phyloP scores from a whole-genome alignment of 2,113 vertebrate genomes.

The Pseudonaja textilis region DNA sequence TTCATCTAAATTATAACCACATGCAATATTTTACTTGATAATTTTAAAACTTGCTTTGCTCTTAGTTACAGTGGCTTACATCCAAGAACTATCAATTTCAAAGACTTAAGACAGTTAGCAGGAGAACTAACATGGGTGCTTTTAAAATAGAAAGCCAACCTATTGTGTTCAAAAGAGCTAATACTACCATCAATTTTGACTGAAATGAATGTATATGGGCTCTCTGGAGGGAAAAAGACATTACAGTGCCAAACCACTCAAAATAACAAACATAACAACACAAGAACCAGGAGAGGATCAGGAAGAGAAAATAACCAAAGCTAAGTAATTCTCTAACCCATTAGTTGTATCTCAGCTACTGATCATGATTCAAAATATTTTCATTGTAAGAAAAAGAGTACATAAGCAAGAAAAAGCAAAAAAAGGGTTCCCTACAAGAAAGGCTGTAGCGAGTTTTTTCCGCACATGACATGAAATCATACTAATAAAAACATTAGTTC shows the following conservation, averaged over 20 bases:
- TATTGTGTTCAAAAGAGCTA: background rate
- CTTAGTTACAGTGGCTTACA: background rate
- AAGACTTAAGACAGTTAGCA: background rate
- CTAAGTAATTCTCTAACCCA: background rate
- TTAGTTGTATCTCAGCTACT: background rate
- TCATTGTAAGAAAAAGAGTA: background rate
- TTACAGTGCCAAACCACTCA: background rate
- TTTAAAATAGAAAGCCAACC: conserved; percentile 3
- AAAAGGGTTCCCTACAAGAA: background rate
- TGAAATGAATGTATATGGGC: conserved; percentile 3
- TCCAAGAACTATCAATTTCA: background rate
- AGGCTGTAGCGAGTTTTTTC: background rate
- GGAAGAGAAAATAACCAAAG: background rate
- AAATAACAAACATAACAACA: background rate
- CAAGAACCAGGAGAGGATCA: background rate
- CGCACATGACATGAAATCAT: background rate
- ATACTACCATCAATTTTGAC: background rate
- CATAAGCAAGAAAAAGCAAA: background rate
- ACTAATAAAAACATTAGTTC: background rate
- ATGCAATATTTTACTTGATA: conserved; percentile 11
- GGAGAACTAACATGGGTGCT: background rate
- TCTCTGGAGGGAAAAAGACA: background rate
- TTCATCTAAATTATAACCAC: conserved; percentile 17
- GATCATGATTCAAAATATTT: background rate
- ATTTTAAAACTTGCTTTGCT: conserved; percentile 22